Evolutionary conservation across 2,888 invertebrate genomes (phyloP), one percentile per base, ranked within the genome.

Genomic region (Tineola bisselliella): DNA sequence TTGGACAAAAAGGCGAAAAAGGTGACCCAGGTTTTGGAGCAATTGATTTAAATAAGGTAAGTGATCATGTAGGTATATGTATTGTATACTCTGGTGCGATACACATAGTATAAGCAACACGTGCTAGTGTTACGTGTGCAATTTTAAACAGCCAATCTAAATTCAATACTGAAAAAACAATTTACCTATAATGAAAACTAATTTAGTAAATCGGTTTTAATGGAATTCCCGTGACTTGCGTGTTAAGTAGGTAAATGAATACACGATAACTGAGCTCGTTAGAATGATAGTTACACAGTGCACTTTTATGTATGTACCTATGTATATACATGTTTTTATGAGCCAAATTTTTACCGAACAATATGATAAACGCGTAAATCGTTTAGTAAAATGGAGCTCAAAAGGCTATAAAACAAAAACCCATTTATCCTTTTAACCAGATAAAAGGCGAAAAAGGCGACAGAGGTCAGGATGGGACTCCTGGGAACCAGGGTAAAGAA

Each of bases 391-490:
- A 48, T 48, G 48, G 17, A 5, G 17, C 48, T 48, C 48, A 8
- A 17, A 48, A 17, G 48, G 48, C 48, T 48, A 48, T 48, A 17
- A 48, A 48, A 48, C 48, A 48, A 17, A 48, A 48, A 48, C 15
- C 48, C 17, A 48, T 48, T 48, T 48, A 48, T 48, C 48, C 17
- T 48, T 48, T 48, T 48, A 48, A 48, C 48, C 17, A 64, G 62
- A 54, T 84, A 66, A 90, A 89, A 75, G 91, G 91, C 31, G 91
- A 91, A 25, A 90, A 91, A 74, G 93, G 94, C 3, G 92, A 93
- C 52, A 88, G 90, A 62, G 94, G 94, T 13, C 88, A 88, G 62
- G 90, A 90, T 66, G 94, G 94, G 0, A 71, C 81, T 44, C 88
- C 91, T 0, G 86, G 86, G 0, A 64, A 66, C 0, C 72, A 77